These are phyloP conservation scores for Gobius niger DNA, from an alignment of 2,113 vertebrate genomes.

Conservation along the genomic window DNA sequence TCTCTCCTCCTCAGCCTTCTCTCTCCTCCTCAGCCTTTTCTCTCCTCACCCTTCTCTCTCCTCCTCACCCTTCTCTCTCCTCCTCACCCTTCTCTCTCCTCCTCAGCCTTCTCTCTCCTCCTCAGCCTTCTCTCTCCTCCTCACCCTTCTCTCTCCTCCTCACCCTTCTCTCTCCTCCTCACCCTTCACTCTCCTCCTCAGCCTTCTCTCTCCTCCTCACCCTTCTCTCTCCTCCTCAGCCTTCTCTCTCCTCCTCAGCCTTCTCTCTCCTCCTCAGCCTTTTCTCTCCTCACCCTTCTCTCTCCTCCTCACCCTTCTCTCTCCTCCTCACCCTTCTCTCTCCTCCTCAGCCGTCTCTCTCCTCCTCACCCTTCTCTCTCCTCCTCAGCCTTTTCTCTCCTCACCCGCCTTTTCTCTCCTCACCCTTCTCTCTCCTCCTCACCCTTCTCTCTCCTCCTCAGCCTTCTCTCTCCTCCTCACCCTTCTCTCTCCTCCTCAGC, in stretches of 20 bases:
- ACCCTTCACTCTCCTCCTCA: not conserved
- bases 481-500: constrained; percentile 22
- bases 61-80: not conserved
- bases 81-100: not conserved
- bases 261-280: too few relatives aligned
- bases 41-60: not conserved
- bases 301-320: too few relatives aligned
- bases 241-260: not conserved
- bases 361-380: too few relatives aligned
- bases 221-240: not conserved
- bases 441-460: too few relatives aligned
- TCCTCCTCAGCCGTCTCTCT: too few relatives aligned
- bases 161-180: not conserved
- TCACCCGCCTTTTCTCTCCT: not conserved
- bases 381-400: too few relatives aligned
- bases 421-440: too few relatives aligned
- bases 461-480: not conserved
- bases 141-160: not conserved
- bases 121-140: not conserved
- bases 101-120: not conserved
- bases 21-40: too few relatives aligned
- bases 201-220: not conserved
- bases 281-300: too few relatives aligned
- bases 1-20: constrained; percentile 9
- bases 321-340: too few relatives aligned